Percentiles rank a stretch among this genome's conserved stretches.
Conservation (phyloP, 2,797 vertebrate genomes). For the Natrix natrix region DNA sequence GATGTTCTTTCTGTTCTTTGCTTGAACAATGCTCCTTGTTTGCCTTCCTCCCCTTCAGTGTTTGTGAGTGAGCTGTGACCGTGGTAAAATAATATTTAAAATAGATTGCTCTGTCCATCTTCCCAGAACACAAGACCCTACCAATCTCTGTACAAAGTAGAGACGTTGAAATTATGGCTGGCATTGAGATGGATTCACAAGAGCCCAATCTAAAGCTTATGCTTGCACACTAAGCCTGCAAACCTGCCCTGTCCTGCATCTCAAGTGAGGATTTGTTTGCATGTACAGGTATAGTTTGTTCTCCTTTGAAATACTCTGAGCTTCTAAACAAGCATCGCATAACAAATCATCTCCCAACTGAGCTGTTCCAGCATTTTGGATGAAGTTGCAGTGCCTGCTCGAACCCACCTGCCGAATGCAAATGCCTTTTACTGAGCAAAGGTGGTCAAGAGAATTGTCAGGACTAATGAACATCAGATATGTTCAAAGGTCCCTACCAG, state of each 20-base stretch:
- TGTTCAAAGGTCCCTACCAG: constrained; percentile 14
- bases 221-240: neutral
- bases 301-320: neutral
- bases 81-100: neutral
- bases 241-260: neutral
- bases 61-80: neutral
- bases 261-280: neutral
- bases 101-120: neutral
- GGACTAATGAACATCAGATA: constrained; percentile 20
- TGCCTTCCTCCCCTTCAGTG: neutral
- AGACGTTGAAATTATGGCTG: neutral
- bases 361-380: constrained; percentile 28
- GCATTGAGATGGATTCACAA: neutral
- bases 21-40: neutral
- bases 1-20: neutral
- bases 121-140: neutral
- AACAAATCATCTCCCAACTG: constrained; percentile 3
- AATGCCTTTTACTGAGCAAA: constrained; percentile 1
- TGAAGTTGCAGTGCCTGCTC: neutral
- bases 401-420: constrained; percentile 13
- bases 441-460: constrained; percentile 34
- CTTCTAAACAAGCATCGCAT: neutral
- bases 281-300: neutral
- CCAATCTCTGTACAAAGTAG: neutral
- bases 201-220: neutral